Conservation (phyloP, 2,888 invertebrate species). For the Hipparchia semele region DNA sequence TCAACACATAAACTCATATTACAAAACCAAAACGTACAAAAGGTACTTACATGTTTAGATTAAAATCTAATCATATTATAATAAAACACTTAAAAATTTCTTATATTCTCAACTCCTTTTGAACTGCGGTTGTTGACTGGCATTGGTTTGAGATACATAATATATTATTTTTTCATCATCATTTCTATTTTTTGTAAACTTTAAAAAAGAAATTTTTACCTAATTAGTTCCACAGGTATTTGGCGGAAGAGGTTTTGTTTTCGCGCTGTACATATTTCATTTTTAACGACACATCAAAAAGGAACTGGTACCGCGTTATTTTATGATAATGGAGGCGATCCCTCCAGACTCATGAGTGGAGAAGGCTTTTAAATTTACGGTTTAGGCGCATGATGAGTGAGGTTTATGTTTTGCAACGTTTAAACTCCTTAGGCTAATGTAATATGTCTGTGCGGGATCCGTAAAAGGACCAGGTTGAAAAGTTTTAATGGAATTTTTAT, state of each 20-base stretch:
- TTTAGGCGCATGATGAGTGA: constrained; percentile 65
- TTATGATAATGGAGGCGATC: constrained; percentile 78
- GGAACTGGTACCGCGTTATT: constrained; percentile 79
- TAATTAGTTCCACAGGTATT: neutral
- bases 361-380: constrained; percentile 79
- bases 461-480: constrained; percentile 28
- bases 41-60: too few relatives aligned
- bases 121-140: too few relatives aligned
- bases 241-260: constrained; percentile 8
- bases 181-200: neutral
- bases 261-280: constrained; percentile 40
- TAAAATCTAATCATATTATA: too few relatives aligned
- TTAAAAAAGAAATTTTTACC: neutral
- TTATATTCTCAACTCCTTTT: too few relatives aligned
- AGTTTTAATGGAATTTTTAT: constrained; percentile 29
- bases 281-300: constrained; percentile 78
- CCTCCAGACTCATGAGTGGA: constrained; percentile 63
- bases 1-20: too few relatives aligned
- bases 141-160: too few relatives aligned
- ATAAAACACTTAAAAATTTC: too few relatives aligned
- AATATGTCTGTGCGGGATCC: constrained; percentile 29
- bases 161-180: too few relatives aligned
- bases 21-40: too few relatives aligned
- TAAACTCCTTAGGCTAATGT: constrained; percentile 44
- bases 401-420: constrained; percentile 65